Percentiles rank a stretch among this genome's conserved stretches.
phyloP scores from a whole-genome alignment of 1,140 invertebrate species.

The Cyrtorhinus lividipennis region DNA sequence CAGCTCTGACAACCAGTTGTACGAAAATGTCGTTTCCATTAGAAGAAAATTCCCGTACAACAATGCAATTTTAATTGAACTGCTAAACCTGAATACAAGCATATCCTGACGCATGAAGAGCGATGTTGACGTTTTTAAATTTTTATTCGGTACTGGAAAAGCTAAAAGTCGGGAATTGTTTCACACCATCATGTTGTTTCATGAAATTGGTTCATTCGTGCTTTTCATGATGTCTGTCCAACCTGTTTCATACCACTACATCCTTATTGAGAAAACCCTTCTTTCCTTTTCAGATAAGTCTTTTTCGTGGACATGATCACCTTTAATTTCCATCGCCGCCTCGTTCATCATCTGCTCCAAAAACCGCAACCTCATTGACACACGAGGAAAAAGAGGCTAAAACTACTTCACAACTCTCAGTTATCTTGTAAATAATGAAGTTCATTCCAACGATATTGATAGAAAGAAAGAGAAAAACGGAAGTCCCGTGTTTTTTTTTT shows the following conservation, averaged over 20 bases:
- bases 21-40: too few species aligned
- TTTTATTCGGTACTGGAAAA: not conserved
- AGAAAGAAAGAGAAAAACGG: not conserved
- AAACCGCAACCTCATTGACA: not conserved
- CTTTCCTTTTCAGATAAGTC: slow-evolving; percentile 7
- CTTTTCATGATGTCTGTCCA: not conserved
- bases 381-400: not conserved
- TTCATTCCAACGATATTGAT: not conserved
- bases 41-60: too few species aligned
- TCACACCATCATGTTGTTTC: too few species aligned
- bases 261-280: not conserved
- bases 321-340: not conserved
- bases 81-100: too few species aligned
- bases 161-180: too few species aligned
- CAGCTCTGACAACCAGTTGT: too few species aligned
- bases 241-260: not conserved
- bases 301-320: slow-evolving; percentile 8
- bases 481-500: not conserved
- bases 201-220: not conserved
- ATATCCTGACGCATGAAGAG: not conserved
- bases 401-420: too few species aligned
- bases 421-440: too few species aligned
- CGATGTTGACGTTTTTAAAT: not conserved
- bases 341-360: not conserved
- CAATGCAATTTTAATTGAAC: too few species aligned